These are phyloP conservation scores for Synanthedon andrenaeformis DNA, from an alignment of 2,888 invertebrate genomes.

Conservation along the genomic window DNA sequence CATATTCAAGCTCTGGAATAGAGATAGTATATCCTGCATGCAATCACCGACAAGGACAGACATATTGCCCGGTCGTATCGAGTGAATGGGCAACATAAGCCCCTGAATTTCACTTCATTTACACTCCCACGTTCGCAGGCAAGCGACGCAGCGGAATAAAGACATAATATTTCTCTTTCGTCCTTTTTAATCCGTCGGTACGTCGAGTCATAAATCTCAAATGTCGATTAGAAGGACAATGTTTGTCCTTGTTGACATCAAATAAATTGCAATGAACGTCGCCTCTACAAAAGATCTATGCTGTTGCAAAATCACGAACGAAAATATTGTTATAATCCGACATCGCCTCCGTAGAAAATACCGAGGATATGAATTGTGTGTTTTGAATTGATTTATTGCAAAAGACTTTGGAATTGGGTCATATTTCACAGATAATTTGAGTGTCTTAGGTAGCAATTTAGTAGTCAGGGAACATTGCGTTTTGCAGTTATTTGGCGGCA, in stretches of 20 bases:
- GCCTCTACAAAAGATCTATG: conserved; percentile 4
- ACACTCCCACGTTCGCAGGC: conserved; percentile 15
- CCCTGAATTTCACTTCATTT: conserved; percentile 22
- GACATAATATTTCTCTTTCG: conserved; percentile 24
- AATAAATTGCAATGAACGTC: conserved; percentile 44
- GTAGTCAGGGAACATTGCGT: too few relatives aligned
- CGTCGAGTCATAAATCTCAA: conserved; percentile 34
- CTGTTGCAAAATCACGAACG: background rate
- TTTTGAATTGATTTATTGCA: too few relatives aligned
- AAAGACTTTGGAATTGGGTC: too few relatives aligned
- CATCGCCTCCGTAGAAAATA: background rate
- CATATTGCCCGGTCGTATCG: conserved; percentile 8
- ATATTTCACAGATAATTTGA: too few relatives aligned
- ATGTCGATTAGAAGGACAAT: conserved; percentile 35
- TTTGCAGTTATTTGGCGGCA: too few relatives aligned
- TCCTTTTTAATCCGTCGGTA: conserved; percentile 33
- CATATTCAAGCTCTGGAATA: background rate
- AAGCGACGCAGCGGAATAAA: conserved; percentile 17
- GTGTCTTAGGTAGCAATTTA: too few relatives aligned
- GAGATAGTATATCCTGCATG: conserved; percentile 2
- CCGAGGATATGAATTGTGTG: too few relatives aligned
- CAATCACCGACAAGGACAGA: conserved; percentile 15
- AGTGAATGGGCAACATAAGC: conserved; percentile 13
- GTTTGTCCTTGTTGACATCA: conserved; percentile 27
- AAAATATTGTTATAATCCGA: background rate